Conservation (phyloP, 2,888 invertebrate genomes). For the Spodoptera littoralis region DNA sequence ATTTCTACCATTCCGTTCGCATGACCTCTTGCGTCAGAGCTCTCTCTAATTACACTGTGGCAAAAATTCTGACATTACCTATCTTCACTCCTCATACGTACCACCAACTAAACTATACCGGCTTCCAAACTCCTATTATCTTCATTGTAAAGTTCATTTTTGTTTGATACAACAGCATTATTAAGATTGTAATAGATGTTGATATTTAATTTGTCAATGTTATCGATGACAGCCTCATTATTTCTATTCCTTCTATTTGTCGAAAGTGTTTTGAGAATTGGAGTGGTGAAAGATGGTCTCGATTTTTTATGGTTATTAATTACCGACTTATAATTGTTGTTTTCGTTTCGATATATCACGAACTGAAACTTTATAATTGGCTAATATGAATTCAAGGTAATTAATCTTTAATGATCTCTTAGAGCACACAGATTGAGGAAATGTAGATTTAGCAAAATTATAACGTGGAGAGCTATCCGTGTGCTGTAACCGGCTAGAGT, state of each 20-base stretch:
- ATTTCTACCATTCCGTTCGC: slow-evolving; percentile 82
- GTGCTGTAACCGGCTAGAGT: slow-evolving; percentile 4
- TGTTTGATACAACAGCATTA: not conserved
- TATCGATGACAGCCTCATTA: slow-evolving; percentile 82
- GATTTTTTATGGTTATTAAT: slow-evolving; percentile 64
- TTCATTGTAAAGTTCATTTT: slow-evolving; percentile 50
- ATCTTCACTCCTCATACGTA: slow-evolving; percentile 64
- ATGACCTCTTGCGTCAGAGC: slow-evolving; percentile 81
- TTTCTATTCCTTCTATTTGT: slow-evolving; percentile 70
- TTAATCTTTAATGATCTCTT: slow-evolving; percentile 39
- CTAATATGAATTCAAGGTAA: slow-evolving; percentile 50
- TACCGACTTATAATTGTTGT: slow-evolving; percentile 56
- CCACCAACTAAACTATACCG: slow-evolving; percentile 60
- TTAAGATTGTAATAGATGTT: slow-evolving; percentile 60
- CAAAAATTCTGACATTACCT: slow-evolving; percentile 80
- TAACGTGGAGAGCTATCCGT: slow-evolving; percentile 21
- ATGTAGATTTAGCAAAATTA: slow-evolving; percentile 27
- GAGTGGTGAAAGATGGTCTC: slow-evolving; percentile 71
- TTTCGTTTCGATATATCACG: slow-evolving; percentile 57
- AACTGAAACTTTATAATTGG: slow-evolving; percentile 51
- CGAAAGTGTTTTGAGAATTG: slow-evolving; percentile 67
- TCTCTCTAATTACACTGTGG: slow-evolving; percentile 83
- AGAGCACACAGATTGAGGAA: slow-evolving; percentile 33
- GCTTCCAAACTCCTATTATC: slow-evolving; percentile 39
- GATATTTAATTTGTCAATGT: slow-evolving; percentile 88